phyloP scores from a whole-genome alignment of 1,140 invertebrate species.

The Drosophila chauvacae region DNA sequence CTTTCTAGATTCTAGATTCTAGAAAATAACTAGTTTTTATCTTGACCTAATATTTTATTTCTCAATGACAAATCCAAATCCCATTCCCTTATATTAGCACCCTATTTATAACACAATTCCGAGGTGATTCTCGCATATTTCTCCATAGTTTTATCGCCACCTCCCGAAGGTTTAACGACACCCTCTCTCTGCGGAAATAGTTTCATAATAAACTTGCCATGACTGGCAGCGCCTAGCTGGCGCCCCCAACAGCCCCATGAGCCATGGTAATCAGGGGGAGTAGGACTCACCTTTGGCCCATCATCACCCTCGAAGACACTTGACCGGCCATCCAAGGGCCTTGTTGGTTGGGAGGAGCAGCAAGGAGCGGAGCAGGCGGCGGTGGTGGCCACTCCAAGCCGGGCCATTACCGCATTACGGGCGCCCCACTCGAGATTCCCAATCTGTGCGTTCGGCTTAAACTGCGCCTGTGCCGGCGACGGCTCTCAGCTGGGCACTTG shows the following conservation, averaged over 20 bases:
- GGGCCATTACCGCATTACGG: constrained; percentile 64
- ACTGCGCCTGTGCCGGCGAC: constrained; percentile 72
- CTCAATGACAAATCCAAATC: background rate
- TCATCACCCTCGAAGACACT: constrained; percentile 10
- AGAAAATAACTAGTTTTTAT: background rate
- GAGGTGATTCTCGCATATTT: background rate
- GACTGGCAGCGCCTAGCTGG: constrained; percentile 54
- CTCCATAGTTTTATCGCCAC: background rate
- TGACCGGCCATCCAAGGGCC: constrained; percentile 34
- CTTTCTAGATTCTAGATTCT: background rate
- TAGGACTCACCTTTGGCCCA: constrained; percentile 38
- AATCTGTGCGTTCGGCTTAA: constrained; percentile 61
- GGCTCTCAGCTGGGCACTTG: constrained; percentile 61
- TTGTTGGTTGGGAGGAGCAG: background rate
- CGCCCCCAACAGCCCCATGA: too few species aligned
- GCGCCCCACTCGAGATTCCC: constrained; percentile 52
- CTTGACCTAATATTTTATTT: background rate
- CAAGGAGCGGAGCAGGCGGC: background rate
- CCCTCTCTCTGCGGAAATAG: constrained; percentile 24
- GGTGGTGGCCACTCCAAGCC: constrained; percentile 18
- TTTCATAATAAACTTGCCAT: constrained; percentile 35
- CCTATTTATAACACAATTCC: constrained; percentile 20
- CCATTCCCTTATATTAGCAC: background rate
- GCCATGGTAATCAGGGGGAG: constrained; percentile 22
- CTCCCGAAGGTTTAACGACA: constrained; percentile 3